A percentile compares a stretch with the other conserved stretches of the same genome.
phyloP scores from a whole-genome alignment of 2,113 vertebrate genomes.

The Charadrius vociferus region DNA sequence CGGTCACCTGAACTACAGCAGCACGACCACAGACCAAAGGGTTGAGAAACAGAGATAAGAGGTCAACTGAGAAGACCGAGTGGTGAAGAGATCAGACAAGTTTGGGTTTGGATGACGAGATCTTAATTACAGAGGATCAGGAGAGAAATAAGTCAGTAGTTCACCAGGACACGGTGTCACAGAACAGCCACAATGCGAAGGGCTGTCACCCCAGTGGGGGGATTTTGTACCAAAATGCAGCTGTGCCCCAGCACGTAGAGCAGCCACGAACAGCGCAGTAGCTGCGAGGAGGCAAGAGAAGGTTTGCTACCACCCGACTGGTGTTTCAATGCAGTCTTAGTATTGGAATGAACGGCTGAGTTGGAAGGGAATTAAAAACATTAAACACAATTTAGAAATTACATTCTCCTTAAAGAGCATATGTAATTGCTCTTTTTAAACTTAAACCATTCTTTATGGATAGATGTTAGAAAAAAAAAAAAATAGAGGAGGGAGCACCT shows the following conservation, averaged over 20 bases:
- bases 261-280: not conserved
- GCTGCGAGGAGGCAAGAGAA: not conserved
- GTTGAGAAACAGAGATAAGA: not conserved
- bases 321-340: too few relatives aligned
- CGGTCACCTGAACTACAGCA: not conserved
- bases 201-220: not conserved
- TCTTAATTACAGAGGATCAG: not conserved
- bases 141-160: not conserved
- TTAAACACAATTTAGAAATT: not conserved
- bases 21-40: not conserved
- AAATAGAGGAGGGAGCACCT: not conserved
- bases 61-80: not conserved
- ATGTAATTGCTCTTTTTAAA: not conserved
- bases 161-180: not conserved
- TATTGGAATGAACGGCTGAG: not conserved
- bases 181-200: rapidly evolving
- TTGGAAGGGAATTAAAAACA: not conserved
- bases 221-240: not conserved
- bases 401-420: not conserved
- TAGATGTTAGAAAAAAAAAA: not conserved
- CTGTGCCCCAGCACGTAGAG: rapidly evolving
- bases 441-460: not conserved
- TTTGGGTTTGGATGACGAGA: not conserved
- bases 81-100: not conserved
- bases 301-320: too few relatives aligned